Base-by-base conservation (phyloP, 1,140 invertebrate species). In the Theocolax elegans region DNA sequence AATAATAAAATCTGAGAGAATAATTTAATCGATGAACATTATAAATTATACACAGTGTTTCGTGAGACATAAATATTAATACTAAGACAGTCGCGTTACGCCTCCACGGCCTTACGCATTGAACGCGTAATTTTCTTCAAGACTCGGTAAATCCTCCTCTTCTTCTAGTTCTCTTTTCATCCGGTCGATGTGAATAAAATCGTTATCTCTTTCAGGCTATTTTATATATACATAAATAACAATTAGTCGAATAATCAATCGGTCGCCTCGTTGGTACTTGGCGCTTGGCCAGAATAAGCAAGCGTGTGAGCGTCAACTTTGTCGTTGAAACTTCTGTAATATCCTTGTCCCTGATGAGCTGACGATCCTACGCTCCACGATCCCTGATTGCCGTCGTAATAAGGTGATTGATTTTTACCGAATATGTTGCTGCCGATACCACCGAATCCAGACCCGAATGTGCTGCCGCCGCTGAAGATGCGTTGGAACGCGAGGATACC, bases 401-500 rank as follows among this genome's bases (percentile, higher is more conserved):
- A 67, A 6, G 74, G 60, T 0, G 75, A 67, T 25, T 76, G 77
- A 35, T 69, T 79, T 72, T 85, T 84, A 58, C 72, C 69, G 60
- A 85, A 79, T 51, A 83, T 42, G 60, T 48, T 76, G 10, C 48
- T 76, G 42, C 79, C 76, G 51, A 87, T 76, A 54, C 81, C 80
- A 54, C 76, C 64, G 4, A 40, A 72, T 38, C 80, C 79, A 7
- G 87, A 84, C 48, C 86, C 85, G 38, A 56, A 88, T 72, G 49
- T 89, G 21, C 77, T 77, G 15, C 88, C 87, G 4, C 87, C 86
- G 35, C 88, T 86, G 68, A 92, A 83, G 49, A 92, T 85, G 75
- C 89, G 92, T 71, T 92, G 92, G 74, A 92, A 87, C 1, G 89
- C 89, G 15, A 93, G 74, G 12, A 92, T 81, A 0, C 89, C 88